Percentiles rank a stretch among this genome's conserved stretches.
Conservation (phyloP, 2,113 vertebrate species). For the Macroglossus sobrinus region DNA sequence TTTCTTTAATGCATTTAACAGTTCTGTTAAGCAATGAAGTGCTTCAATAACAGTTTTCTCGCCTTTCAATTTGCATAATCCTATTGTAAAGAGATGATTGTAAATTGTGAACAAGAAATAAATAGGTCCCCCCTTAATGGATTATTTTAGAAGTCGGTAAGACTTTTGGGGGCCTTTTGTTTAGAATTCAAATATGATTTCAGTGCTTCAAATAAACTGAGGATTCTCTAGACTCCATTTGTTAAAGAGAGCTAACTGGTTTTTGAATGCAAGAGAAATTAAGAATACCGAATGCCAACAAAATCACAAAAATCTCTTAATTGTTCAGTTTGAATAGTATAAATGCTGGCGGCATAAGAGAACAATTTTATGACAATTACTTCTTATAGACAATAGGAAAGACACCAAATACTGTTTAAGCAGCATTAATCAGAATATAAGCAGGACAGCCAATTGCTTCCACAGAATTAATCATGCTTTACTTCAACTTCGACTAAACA, state of each 20-base stretch:
- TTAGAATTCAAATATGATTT: not conserved
- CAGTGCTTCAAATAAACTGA: not conserved
- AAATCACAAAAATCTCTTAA: constrained; percentile 1
- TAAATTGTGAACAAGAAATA: not conserved
- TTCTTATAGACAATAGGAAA: not conserved
- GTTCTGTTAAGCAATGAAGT: not conserved
- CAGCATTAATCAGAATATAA: not conserved
- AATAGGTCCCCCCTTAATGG: not conserved
- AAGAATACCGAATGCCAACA: not conserved
- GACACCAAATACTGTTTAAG: not conserved
- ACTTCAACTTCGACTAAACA: not conserved
- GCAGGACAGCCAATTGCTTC: not conserved
- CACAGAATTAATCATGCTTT: not conserved
- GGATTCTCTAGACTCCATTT: not conserved
- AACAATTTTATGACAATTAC: constrained; percentile 1
- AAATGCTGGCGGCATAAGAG: not conserved
- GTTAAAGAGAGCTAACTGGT: not conserved
- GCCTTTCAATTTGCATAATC: not conserved
- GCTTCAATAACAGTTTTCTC: not conserved
- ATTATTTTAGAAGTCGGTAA: not conserved
- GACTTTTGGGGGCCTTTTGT: not conserved
- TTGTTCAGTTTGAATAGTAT: not conserved
- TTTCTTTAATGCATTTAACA: not conserved
- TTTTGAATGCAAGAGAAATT: constrained; percentile 28
- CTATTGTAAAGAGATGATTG: not conserved